Conservation (phyloP, 92 coral and sea anemone species). For the Diadumene lineata region DNA sequence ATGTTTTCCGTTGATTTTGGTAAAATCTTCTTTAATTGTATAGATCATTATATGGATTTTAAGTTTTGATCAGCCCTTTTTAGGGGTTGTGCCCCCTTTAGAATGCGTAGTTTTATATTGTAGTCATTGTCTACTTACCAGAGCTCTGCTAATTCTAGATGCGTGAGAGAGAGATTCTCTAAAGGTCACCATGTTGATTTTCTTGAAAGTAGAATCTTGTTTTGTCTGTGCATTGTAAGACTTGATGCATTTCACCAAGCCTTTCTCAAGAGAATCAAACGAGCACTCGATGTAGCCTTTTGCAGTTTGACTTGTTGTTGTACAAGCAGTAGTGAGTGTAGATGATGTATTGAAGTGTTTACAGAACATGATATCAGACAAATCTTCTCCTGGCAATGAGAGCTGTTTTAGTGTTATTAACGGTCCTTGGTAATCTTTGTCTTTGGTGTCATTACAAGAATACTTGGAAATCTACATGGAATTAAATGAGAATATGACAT, state of each 20-base stretch:
- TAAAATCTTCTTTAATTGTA: too few species aligned
- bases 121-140: conserved; percentile 58
- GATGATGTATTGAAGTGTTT: conserved; percentile 83
- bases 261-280: conserved; percentile 70
- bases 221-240: conserved; percentile 70
- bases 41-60: too few species aligned
- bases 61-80: too few species aligned
- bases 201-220: conserved; percentile 37
- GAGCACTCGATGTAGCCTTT: conserved; percentile 85
- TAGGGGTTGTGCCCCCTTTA: too few species aligned
- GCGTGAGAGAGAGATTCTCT: conserved; percentile 90
- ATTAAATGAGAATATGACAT: too few species aligned
- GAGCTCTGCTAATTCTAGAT: conserved; percentile 82
- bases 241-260: conserved; percentile 59
- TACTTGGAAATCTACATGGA: too few species aligned
- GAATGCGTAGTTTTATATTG: neutral
- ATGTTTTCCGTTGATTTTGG: too few species aligned
- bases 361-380: conserved; percentile 82
- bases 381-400: conserved; percentile 77
- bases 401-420: conserved; percentile 81
- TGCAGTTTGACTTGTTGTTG: conserved; percentile 59
- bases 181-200: conserved; percentile 77
- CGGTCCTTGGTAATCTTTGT: conserved; percentile 72
- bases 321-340: conserved; percentile 50
- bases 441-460: conserved; percentile 59